Evolutionary conservation across 2,113 vertebrate species (phyloP).

Genomic region (Vireo altiloquus): DNA sequence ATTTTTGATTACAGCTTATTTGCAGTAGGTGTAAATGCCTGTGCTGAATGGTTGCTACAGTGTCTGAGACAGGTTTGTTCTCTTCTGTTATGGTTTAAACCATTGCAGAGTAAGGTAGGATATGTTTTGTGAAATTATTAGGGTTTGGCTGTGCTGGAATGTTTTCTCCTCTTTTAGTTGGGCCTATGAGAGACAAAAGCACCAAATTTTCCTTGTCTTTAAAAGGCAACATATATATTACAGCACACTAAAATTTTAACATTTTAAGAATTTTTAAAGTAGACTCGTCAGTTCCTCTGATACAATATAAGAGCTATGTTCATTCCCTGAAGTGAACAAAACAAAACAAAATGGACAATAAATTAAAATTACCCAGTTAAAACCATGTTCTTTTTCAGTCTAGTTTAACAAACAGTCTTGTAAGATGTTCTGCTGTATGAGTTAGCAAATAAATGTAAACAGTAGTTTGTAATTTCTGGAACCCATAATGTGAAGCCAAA

Average conservation of each 20-base stretch:
- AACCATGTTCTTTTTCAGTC: background rate
- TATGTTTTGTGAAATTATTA: background rate
- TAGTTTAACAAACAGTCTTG: background rate
- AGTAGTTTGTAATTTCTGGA: background rate
- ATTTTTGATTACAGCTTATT: background rate
- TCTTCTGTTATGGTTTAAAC: background rate
- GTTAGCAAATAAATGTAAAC: conserved; percentile 13
- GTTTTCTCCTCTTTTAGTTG: background rate
- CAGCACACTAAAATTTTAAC: background rate
- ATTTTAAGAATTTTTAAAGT: background rate
- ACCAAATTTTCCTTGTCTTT: background rate
- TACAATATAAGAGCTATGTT: background rate
- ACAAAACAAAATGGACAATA: background rate
- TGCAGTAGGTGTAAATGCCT: background rate
- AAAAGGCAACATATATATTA: background rate
- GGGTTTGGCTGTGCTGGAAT: background rate
- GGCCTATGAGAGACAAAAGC: background rate
- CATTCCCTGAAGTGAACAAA: background rate
- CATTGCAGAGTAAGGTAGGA: background rate
- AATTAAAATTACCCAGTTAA: background rate
- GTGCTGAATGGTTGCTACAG: background rate
- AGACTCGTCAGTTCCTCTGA: background rate
- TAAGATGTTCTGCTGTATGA: background rate
- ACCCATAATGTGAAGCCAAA: background rate
- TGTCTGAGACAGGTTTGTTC: background rate